A percentile compares a stretch with the other conserved stretches of the same genome.
These are phyloP conservation scores for Pelobates fuscus DNA, from an alignment of 2,113 vertebrate genomes.

Conservation along the genomic window DNA sequence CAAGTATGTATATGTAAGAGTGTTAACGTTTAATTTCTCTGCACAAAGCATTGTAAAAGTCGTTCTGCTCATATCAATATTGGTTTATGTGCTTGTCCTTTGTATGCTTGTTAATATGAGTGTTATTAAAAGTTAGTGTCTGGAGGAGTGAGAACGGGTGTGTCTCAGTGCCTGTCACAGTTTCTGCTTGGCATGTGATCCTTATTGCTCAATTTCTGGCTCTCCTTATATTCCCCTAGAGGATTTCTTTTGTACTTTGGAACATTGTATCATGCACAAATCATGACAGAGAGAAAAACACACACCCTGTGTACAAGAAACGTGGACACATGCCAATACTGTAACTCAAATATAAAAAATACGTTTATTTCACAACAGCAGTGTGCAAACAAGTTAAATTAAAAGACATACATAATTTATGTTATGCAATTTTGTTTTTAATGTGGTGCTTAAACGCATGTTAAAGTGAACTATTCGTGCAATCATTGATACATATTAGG, in stretches of 20 bases:
- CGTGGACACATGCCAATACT: not conserved
- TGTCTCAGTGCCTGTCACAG: constrained; percentile 28
- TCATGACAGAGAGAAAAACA: constrained; percentile 13
- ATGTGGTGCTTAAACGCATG: too few species aligned
- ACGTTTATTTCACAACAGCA: too few species aligned
- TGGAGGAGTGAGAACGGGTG: constrained; percentile 11
- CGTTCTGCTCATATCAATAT: too few species aligned
- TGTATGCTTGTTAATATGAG: not conserved
- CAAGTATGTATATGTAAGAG: not conserved
- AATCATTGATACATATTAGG: too few species aligned
- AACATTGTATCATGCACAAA: constrained; percentile 36
- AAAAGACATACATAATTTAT: not conserved
- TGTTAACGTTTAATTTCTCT: not conserved
- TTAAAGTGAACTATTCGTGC: too few species aligned
- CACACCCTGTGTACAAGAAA: not conserved
- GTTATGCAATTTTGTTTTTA: too few species aligned
- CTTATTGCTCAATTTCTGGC: constrained; percentile 42
- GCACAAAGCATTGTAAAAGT: not conserved
- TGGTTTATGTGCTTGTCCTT: not conserved
- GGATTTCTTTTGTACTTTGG: constrained; percentile 44
- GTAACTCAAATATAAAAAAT: not conserved
- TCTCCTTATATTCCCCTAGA: constrained; percentile 28
- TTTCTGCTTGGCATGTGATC: constrained; percentile 35
- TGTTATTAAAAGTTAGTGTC: not conserved
- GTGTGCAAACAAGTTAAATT: too few species aligned